Evolutionary conservation across 2,888 invertebrate genomes (phyloP).

Genomic region (Deilephila porcellus): DNA sequence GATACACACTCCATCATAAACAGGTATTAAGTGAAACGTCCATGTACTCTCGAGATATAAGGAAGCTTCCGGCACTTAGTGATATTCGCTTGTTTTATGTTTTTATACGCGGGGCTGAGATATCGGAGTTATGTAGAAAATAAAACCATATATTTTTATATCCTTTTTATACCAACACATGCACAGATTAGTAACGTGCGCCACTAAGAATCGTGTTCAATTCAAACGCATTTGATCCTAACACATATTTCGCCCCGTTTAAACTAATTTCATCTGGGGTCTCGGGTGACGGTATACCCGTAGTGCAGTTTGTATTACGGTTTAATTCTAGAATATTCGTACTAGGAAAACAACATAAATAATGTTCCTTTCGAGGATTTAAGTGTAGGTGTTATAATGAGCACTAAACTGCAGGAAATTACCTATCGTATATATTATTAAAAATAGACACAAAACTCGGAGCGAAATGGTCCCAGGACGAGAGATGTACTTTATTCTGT

Average conservation of each 20-base stretch:
- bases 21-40: conserved; percentile 22
- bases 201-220: not conserved
- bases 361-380: no score
- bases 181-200: conserved; percentile 1
- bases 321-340: no score
- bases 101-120: conserved; percentile 1
- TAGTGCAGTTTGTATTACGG: not conserved
- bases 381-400: no score
- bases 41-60: conserved; percentile 7
- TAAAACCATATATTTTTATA: not conserved
- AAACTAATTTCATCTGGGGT: not conserved
- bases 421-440: no score
- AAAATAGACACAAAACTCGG: no score
- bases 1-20: conserved; percentile 19
- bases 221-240: not conserved
- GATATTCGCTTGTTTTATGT: conserved; percentile 7
- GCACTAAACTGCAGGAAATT: no score
- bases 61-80: conserved; percentile 13
- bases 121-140: conserved; percentile 1
- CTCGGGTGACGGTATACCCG: not conserved
- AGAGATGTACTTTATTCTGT: no score
- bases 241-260: not conserved
- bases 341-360: no score
- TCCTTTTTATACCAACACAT: not conserved
- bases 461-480: no score